These are phyloP conservation scores for Portevinia maculata DNA, from an alignment of 2,888 invertebrate species.

Conservation along the genomic window DNA sequence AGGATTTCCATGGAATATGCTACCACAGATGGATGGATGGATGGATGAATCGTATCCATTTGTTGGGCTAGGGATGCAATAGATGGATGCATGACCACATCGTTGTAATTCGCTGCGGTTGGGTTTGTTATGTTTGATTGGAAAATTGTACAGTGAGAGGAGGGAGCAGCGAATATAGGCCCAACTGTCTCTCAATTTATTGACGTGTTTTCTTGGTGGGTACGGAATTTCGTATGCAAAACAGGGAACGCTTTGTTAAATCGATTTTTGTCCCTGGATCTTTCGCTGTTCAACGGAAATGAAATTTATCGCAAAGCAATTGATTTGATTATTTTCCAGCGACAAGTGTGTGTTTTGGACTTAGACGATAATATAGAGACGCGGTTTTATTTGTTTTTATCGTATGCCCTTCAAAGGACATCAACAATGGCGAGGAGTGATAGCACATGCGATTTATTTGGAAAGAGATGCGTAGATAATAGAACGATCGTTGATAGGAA, in stretches of 20 bases:
- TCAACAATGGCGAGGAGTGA: background rate
- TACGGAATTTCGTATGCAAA: slow-evolving; percentile 67
- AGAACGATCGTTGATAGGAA: background rate
- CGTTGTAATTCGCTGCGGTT: slow-evolving; percentile 66
- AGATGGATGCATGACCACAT: slow-evolving; percentile 64
- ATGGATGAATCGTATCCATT: slow-evolving; percentile 48
- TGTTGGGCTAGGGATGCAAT: slow-evolving; percentile 49
- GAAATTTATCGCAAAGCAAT: slow-evolving; percentile 69
- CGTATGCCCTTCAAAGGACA: slow-evolving; percentile 6
- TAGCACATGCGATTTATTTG: background rate
- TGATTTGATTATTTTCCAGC: slow-evolving; percentile 62
- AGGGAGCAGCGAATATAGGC: background rate
- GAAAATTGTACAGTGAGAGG: slow-evolving; percentile 30
- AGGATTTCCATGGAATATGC: slow-evolving; percentile 66
- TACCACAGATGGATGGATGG: slow-evolving; percentile 29
- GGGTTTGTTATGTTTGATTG: slow-evolving; percentile 67
- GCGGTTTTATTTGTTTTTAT: background rate
- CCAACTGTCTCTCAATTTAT: slow-evolving; percentile 71
- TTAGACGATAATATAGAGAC: background rate
- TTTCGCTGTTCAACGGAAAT: slow-evolving; percentile 35
- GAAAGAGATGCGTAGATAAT: background rate
- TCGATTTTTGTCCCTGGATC: slow-evolving; percentile 28
- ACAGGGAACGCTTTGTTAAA: slow-evolving; percentile 68
- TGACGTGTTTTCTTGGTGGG: slow-evolving; percentile 64
- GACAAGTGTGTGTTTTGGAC: slow-evolving; percentile 54